phyloP scores from a whole-genome alignment of 2,113 vertebrate genomes.

The Varanus komodoensis region DNA sequence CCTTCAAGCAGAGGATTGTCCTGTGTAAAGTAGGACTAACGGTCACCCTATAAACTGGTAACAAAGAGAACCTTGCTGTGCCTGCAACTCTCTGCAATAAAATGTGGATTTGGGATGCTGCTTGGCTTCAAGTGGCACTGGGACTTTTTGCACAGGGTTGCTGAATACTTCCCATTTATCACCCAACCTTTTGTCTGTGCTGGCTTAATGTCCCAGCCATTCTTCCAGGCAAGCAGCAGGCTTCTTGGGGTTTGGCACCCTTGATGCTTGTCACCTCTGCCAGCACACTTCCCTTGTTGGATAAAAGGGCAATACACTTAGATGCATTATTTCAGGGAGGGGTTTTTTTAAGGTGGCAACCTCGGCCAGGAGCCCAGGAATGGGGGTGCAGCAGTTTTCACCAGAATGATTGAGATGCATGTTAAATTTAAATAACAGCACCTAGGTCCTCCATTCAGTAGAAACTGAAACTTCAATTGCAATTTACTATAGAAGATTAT shows the following conservation, averaged over 20 bases:
- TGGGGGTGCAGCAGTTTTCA: constrained; percentile 34
- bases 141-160: neutral
- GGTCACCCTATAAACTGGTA: neutral
- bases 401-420: neutral
- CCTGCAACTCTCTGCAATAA: fast-evolving
- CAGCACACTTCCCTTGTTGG: constrained; percentile 52
- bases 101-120: neutral
- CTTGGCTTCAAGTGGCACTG: neutral
- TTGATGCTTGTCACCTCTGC: constrained; percentile 59
- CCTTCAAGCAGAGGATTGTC: too few species aligned
- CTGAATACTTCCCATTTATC: constrained; percentile 27
- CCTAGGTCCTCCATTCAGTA: constrained; percentile 21
- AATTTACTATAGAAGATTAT: neutral
- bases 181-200: neutral
- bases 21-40: too few species aligned
- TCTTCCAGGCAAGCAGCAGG: constrained; percentile 35
- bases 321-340: constrained; percentile 21
- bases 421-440: neutral
- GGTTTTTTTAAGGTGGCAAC: constrained; percentile 42
- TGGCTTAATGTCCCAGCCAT: constrained; percentile 18
- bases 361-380: constrained; percentile 41
- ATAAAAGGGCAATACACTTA: constrained; percentile 57
- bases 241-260: constrained; percentile 62
- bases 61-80: fast-evolving
- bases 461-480: neutral